Evolutionary conservation across 2,888 invertebrate genomes (phyloP), one percentile per base, ranked within the genome.

Genomic region (Meghimatium bilineatum): DNA sequence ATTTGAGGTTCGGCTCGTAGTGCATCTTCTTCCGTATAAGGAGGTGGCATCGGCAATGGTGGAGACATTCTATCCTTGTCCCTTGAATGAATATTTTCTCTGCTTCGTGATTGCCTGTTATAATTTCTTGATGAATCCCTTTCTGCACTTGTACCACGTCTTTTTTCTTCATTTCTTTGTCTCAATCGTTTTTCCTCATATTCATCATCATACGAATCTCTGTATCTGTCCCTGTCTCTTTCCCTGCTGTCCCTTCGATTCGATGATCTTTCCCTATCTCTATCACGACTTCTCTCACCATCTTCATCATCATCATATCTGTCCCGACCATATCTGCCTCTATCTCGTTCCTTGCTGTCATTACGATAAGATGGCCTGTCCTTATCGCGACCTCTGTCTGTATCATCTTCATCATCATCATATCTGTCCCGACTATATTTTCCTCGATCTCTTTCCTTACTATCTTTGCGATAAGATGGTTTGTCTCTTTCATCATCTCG

Each of bases 21-120:
- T 36, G 56, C 32, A 56, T 75, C 76, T 66, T 60, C 38, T 32
- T 78, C 83, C 60, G 72, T 20, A n/a, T 78, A 72, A 67, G 82
- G 81, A n/a, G 82, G 82, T 56, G 82, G 82, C n/a, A 82, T 29
- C 20, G 82, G 72, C 49, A 77, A 60, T 34, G 32, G n/a, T n/a
- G 63, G 66, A 14, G 80, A 71, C 44, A 56, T n/a, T 20, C 60
- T 36, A 34, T n/a, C 67, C 8, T n/a, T 76, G 6, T 52, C 76
- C 26, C 23, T 26, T 3, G 36, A 3, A 1, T n/a, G 38, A 26
- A 77, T 26, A 38, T 32, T 60, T 38, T 81, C 81, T 32, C 60
- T 23, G 36, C 80, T 80, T 38, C 49, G 44, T 44, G 79, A 79
- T 8, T 8, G 36, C n/a, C 8, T 66, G 26, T 77, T 60, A 14